Base-by-base conservation (phyloP, 30 jellyfish, hydroid and myxozoan species). In the Chrysaora quinquecirrha region DNA sequence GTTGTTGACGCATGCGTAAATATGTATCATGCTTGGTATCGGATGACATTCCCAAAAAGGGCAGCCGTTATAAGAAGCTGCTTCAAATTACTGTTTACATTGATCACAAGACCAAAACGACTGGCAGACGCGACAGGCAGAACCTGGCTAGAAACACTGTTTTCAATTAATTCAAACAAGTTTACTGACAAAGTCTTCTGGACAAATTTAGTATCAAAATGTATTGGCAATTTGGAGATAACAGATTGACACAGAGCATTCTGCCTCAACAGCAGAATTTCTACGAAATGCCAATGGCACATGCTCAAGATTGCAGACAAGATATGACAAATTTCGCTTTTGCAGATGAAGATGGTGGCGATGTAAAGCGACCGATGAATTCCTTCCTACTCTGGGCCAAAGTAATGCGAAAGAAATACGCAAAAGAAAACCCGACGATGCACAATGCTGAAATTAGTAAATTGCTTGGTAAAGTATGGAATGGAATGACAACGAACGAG, bases 311-410 rank as follows among this genome's bases (percentile, higher is more conserved):
- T 38, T 38, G 54, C 54, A 38, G 83, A 67, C 83, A 80, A 48
- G 90, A 80, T 23, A 46, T 80, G 84, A 30, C 90, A 33, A 66
- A 19, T 29, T 80, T 80, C 68, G 77, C 84, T 4, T 58, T 80
- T 74, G 68, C 81, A 23, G 90, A 80, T 34, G 97, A 84, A 3
- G 98, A 87, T 73, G 90, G 86, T 21, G 90, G 86, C 0, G 92
- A 87, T n/a, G 99, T 94, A 29, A 94, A 94, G 78, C 71, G 99
- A 25, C 99, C 99, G 20, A 94, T 94, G 99, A 94, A 87, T 61
- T 86, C 97, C 49, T 94, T 94, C 58, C 66, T 94, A 49, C 80
- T 94, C 48, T 94, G 99, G 99, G 97, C 99, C 34, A 94, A 94
- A 88, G 88, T 94, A 27, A 94, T 88, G 97, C 76, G 99, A 48